phyloP scores from a whole-genome alignment of 2,888 invertebrate genomes.

The Lepidocyrtinus sp. region DNA sequence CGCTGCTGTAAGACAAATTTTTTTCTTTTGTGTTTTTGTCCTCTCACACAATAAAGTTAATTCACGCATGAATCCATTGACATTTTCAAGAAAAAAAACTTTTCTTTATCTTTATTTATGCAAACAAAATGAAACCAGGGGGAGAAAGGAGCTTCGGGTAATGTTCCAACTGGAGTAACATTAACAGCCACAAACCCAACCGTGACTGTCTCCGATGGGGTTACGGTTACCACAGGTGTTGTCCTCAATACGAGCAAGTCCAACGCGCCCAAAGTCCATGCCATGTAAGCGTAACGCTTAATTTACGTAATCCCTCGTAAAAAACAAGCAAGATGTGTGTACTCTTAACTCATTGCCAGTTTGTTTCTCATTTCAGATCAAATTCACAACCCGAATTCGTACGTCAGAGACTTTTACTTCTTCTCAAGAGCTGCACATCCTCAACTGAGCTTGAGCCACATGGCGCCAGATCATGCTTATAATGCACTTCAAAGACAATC shows the following conservation, averaged over 20 bases:
- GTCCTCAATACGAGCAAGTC: slow-evolving; percentile 65
- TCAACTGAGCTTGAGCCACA: slow-evolving; percentile 92
- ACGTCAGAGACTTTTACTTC: slow-evolving; percentile 95
- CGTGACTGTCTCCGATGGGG: slow-evolving; percentile 61
- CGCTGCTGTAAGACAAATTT: slow-evolving; percentile 26
- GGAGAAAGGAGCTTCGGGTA: slow-evolving; percentile 44
- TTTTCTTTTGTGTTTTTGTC: too few species aligned
- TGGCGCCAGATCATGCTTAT: slow-evolving; percentile 93
- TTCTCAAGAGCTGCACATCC: slow-evolving; percentile 98
- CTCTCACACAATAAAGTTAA: neutral
- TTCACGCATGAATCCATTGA: neutral
- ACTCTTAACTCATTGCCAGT: too few species aligned
- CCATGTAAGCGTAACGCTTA: too few species aligned
- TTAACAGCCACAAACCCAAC: slow-evolving; percentile 47
- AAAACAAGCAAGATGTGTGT: too few species aligned
- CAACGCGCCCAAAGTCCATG: slow-evolving; percentile 72
- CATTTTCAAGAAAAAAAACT: slow-evolving; percentile 1
- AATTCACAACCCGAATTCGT: slow-evolving; percentile 95
- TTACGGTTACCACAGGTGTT: slow-evolving; percentile 67
- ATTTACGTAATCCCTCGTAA: too few species aligned
- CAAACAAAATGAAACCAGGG: too few species aligned
- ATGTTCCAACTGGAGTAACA: slow-evolving; percentile 46
- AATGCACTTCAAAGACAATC: slow-evolving; percentile 92
- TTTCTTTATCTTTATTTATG: slow-evolving; percentile 16
- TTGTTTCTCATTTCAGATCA: slow-evolving; percentile 92